Base-by-base conservation (phyloP, 2,888 invertebrate species). In the Neuroscelio doddi region DNA sequence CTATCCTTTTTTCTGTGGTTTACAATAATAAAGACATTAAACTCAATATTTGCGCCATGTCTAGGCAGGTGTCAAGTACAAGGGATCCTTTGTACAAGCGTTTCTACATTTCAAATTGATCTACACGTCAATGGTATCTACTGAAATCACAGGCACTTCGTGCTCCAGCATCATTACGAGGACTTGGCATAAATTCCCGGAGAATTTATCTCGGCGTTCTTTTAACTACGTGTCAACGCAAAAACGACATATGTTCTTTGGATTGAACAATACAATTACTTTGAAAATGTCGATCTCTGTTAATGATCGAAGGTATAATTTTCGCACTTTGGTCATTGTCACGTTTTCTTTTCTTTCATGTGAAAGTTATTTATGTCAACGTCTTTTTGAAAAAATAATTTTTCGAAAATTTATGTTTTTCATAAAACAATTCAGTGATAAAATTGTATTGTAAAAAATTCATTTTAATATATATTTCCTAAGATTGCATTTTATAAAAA, bases 121-220 rank as follows among this genome's bases (percentile, higher is more conserved):
- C 75, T 74, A 75, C 76, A 75, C 78, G 78, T 64, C 39, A 32
- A 38, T 44, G 65, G 67, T 66, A 71, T 75, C 70, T 63, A n/a
- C 21, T 41, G 30, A 39, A 66, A 57, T 49, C 58, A 42, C 51
- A 45, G 50, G 50, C 52, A 44, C 49, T 79, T 63, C 80, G 80
- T 80, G 80, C 71, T 68, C 69, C 50, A 65, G 80, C 79, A 80
- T 78, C 59, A 56, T 62, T 63, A 56, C 39, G 38, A 30, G 64
- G 63, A 75, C 75, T 80, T 64, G 69, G 73, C 52, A 77, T 75
- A 73, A 76, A 77, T 80, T 78, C 72, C 73, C 68, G 24, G 50
- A 50, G 46, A 55, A 58, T 58, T 50, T 50, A 51, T n/a, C 21
- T 44, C 30, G 57, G 47, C 51, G 58, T 68, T 52, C 56, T 27